These are phyloP conservation scores for Uloborus plumipes DNA, from an alignment of 2,888 invertebrate species.

Conservation along the genomic window DNA sequence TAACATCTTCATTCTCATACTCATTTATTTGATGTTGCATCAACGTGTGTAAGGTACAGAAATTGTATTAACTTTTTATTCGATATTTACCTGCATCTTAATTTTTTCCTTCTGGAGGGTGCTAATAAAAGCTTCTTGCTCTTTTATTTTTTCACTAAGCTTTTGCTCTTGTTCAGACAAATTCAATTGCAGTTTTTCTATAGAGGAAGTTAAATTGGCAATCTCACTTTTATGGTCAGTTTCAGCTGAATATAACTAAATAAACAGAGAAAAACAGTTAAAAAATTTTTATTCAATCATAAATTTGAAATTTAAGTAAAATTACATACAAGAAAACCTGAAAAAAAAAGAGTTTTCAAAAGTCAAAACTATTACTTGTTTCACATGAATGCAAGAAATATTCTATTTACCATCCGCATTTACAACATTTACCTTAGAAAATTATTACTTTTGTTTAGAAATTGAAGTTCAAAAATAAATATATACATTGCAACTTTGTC, in stretches of 20 bases:
- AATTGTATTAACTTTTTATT: not conserved
- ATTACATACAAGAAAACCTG: no score
- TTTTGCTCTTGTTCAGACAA: conserved; percentile 70
- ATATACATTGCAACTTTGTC: not conserved
- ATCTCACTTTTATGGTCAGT: conserved; percentile 31
- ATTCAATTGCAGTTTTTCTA: conserved; percentile 65
- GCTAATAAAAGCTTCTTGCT: conserved; percentile 69
- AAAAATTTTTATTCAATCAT: no score
- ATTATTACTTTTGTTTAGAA: not conserved
- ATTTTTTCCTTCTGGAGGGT: conserved; percentile 72
- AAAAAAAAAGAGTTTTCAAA: no score
- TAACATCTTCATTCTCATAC: no score
- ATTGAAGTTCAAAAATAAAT: not conserved
- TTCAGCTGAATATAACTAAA: conserved; percentile 44
- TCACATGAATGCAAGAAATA: no score
- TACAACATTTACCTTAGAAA: not conserved
- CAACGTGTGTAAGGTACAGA: no score
- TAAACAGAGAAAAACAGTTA: no score
- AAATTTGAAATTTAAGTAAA: no score
- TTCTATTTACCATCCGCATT: no score
- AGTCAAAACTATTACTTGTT: no score
- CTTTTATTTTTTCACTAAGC: conserved; percentile 68
- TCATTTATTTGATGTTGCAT: no score
- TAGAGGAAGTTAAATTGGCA: conserved; percentile 28
- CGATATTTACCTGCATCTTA: conserved; percentile 70